Evolutionary conservation across 2,797 vertebrate species (phyloP), one percentile per base, ranked within the genome.

Genomic region (Falco novaeseelandiae): DNA sequence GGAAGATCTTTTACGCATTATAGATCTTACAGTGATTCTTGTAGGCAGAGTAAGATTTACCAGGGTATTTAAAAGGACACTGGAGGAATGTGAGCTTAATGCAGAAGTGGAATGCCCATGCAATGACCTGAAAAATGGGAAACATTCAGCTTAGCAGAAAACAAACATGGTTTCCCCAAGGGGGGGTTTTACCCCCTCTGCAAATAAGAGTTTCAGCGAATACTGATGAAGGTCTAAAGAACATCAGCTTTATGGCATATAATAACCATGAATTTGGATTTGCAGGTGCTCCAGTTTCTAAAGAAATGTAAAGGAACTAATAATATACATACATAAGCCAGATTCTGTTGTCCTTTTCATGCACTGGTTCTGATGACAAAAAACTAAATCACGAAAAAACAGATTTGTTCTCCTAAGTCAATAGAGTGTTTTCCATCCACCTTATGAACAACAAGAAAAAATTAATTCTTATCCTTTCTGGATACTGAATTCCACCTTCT

Each of bases 151-250:
- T 82, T 32, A 29, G 54, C 78, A 82, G 63, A 73, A 87, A 79
- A 34, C 38, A 84, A 86, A 69, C 22, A 34, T 1, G 3, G 36
- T 19, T 93, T 89, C 73, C 76, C 70, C 58, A 51, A 27, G 38
- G 83, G 52, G 40, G 15, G 15, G 4, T 52, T 12, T 14, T 13
- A 11, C 7, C 5, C 8, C 32, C 14, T 14, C 19, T 0, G 0
- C 40, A 42, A 66, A 54, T 6, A 32, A 0, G 3, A 23, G 22
- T 73, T 73, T 71, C 49, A 74, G 10, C 49, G 74, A 95, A 89
- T 80, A 71, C 51, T 70, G 71, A 87, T 86, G 49, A 84, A 86
- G 4, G 32, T n/a, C 69, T 72, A 36, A 65, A 83, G 51, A 76
- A 70, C 22, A 66, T 40, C 17, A 77, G 30, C 26, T 62, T 55